Evolutionary conservation across 53 echinoderm and acorn worm species (phyloP), one percentile per base, ranked within the genome.

Genomic region (Echinometra lucunter): DNA sequence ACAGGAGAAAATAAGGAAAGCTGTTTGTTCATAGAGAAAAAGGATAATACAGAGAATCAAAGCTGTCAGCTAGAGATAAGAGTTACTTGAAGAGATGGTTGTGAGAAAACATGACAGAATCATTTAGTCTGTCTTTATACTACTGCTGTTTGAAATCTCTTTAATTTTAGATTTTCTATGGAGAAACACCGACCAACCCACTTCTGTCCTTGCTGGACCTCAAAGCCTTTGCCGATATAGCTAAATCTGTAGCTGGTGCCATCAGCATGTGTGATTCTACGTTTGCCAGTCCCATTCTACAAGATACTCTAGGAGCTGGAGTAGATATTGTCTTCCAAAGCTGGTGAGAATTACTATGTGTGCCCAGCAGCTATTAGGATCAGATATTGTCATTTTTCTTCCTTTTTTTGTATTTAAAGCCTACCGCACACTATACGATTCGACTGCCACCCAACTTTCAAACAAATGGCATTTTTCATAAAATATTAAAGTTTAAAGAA

Each of bases 151-250:
- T 38, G 5, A 4, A 13, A 53, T 53, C 27, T 38, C 25, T 37
- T 37, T 89, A 37, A 6, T 11, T 19, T 6, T 85, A 98, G 98
- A 28, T 98, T 9, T 94, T 98, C 74, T 97, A 97, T 74, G 97
- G 96, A 45, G 98, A 98, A 83, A 97, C 98, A 40, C 98, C 97
- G 15, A 95, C 97, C 60, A 98, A 98, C 78, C 98, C 98, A 34
- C 95, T 89, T 30, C 66, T 98, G 53, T 92, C 47, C 4, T 91
- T 97, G 27, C 90, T 97, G 19, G 97, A 98, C 66, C 94, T 98
- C 23, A 95, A 97, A 58, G 97, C 42, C 0, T 97, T 98, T 95
- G 97, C 96, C 25, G 93, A 95, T 0, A 70, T 97, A 8, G 95
- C 97, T 55, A 98, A 98, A 83, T 94, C 96, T 2, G 96, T 97